These are phyloP conservation scores for Mizuhopecten yessoensis DNA, from an alignment of 1,140 invertebrate genomes.

Conservation along the genomic window DNA sequence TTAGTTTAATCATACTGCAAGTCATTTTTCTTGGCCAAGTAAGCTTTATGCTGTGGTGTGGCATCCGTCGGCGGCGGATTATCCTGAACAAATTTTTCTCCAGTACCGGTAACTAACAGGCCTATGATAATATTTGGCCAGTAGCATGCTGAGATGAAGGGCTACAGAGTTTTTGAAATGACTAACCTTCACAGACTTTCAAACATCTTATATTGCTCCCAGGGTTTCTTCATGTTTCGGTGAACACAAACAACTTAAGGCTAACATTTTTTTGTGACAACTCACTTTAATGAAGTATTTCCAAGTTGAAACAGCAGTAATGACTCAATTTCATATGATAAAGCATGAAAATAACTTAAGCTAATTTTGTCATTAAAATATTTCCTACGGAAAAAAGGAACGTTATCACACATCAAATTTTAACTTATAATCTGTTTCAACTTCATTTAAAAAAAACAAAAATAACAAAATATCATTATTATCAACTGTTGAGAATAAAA, in stretches of 20 bases:
- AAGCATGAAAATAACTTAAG: constrained; percentile 35
- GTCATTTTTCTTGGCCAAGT: too few species aligned
- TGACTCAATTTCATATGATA: constrained; percentile 39
- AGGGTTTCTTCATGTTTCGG: too few species aligned
- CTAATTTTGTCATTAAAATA: constrained; percentile 35
- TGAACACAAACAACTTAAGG: background rate
- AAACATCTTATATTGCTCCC: too few species aligned
- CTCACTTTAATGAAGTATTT: constrained; percentile 39
- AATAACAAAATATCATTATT: background rate
- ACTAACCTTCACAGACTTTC: too few species aligned
- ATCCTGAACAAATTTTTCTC: too few species aligned
- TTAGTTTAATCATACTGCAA: too few species aligned
- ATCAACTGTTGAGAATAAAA: constrained; percentile 16
- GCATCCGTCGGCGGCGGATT: too few species aligned
- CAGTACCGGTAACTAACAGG: too few species aligned
- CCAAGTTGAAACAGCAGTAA: constrained; percentile 38
- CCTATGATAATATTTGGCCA: too few species aligned
- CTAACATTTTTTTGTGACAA: background rate
- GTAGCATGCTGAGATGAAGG: too few species aligned
- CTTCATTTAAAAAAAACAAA: constrained; percentile 22
- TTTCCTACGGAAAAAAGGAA: constrained; percentile 16
- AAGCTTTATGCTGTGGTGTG: too few species aligned
- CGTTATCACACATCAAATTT: background rate
- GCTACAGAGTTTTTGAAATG: too few species aligned
- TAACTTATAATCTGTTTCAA: constrained; percentile 26